Evolutionary conservation across 1,140 invertebrate genomes (phyloP), one percentile per base, ranked within the genome.

Genomic region (Drosophila subobscura): DNA sequence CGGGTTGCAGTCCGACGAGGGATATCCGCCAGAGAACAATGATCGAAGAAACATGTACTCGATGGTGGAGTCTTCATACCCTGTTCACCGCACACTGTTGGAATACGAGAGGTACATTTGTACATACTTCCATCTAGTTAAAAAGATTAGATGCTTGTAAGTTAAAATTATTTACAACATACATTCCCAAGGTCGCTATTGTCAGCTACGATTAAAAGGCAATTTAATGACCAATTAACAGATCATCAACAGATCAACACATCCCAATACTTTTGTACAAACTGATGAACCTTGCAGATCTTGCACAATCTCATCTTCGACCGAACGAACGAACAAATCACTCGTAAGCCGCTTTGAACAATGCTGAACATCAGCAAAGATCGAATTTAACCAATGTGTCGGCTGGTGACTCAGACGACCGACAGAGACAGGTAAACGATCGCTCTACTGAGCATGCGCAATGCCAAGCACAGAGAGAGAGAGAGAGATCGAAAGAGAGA

Each of bases 301-400:
- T 75, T 75, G 52, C 72, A 54, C 55, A 75, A 75, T 75, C 61
- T 70, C 41, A 46, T 54, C 65, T 52, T 8, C 29, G 7, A 33
- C 8, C 7, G 7, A 33, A 33, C 8, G 8, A 29, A 33, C 3
- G 29, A 33, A 33, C 29, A 2, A 7, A 8, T 3, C 29, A 37
- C 10, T 12, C 33, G 33, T 57, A 56, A 60, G 14, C 6, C 46
- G 65, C 52, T 55, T 75, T 75, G 56, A 75, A 75, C 55, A 75
- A 51, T 55, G 55, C 44, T 23, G 53, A 66, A 61, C 70, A 74
- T 74, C 70, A 52, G 60, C 52, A 57, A 53, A 75, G 75, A 75
- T 75, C 72, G 71, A 75, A 75, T 75, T 68, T 64, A 65, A 88
- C 83, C 79, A 72, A 80, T 86, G 86, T 80, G 55, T 55, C 59